phyloP scores from a whole-genome alignment of 2,797 vertebrate species.

The Todus mexicanus region DNA sequence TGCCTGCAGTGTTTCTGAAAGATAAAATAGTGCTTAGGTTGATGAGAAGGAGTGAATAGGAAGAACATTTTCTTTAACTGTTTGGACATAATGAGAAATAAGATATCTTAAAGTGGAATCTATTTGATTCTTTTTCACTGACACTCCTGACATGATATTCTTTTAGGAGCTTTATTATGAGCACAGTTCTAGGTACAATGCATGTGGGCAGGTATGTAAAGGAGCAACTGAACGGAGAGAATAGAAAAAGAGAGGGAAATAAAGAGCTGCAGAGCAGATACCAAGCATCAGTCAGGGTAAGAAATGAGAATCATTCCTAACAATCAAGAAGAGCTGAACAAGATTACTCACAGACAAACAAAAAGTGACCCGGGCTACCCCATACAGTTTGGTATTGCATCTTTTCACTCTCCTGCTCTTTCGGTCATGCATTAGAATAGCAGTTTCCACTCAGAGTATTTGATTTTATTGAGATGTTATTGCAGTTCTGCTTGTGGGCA shows the following conservation, averaged over 20 bases:
- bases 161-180: neutral
- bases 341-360: neutral
- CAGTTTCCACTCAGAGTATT: neutral
- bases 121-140: constrained; percentile 10
- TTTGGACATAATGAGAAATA: constrained; percentile 1
- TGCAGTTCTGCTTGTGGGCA: neutral
- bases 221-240: neutral
- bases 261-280: neutral
- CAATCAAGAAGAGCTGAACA: neutral
- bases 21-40: constrained; percentile 26
- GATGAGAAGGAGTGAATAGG: neutral
- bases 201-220: neutral
- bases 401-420: neutral
- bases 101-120: neutral
- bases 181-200: neutral
- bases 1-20: constrained; percentile 34
- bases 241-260: neutral
- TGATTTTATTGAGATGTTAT: neutral
- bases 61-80: neutral
- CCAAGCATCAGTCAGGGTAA: neutral
- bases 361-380: neutral
- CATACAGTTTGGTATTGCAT: neutral
- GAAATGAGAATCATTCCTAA: neutral
- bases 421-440: neutral
- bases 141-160: neutral